phyloP scores from a whole-genome alignment of 2,797 vertebrate species.

The Coregonus suidteri region DNA sequence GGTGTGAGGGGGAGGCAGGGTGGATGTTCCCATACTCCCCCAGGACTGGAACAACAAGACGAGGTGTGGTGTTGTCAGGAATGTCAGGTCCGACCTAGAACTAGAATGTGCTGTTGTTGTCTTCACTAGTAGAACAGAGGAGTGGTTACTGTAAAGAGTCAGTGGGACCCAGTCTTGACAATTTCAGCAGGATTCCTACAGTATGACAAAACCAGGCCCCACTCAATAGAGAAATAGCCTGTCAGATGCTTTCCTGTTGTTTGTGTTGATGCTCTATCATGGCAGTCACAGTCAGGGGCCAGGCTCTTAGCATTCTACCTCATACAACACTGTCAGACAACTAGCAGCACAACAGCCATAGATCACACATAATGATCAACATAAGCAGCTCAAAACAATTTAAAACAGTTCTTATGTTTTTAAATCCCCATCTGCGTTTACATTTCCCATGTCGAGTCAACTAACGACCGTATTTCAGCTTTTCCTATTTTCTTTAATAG shows the following conservation, averaged over 20 bases:
- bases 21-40: conserved; percentile 65
- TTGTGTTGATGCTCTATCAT: background rate
- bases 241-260: background rate
- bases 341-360: conserved; percentile 28
- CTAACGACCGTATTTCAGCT: conserved; percentile 62
- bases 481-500: conserved; percentile 58
- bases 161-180: conserved; percentile 11
- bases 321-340: conserved; percentile 24
- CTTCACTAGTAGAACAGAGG: conserved; percentile 39
- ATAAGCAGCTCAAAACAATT: conserved; percentile 45
- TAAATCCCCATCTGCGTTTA: conserved; percentile 49
- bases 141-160: too few species aligned
- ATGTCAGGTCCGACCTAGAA: conserved; percentile 55
- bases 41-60: conserved; percentile 63
- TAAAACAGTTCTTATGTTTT: conserved; percentile 37
- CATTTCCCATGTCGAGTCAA: conserved; percentile 51
- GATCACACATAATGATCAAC: conserved; percentile 42
- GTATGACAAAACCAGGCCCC: background rate
- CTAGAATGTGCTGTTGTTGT: conserved; percentile 57
- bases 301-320: conserved; percentile 25
- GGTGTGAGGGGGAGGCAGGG: conserved; percentile 35
- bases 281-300: conserved; percentile 17
- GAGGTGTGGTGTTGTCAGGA: conserved; percentile 71
- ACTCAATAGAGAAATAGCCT: background rate
- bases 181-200: background rate